Conservation (phyloP, 1,140 invertebrate species). For the Drosophila sp. region DNA sequence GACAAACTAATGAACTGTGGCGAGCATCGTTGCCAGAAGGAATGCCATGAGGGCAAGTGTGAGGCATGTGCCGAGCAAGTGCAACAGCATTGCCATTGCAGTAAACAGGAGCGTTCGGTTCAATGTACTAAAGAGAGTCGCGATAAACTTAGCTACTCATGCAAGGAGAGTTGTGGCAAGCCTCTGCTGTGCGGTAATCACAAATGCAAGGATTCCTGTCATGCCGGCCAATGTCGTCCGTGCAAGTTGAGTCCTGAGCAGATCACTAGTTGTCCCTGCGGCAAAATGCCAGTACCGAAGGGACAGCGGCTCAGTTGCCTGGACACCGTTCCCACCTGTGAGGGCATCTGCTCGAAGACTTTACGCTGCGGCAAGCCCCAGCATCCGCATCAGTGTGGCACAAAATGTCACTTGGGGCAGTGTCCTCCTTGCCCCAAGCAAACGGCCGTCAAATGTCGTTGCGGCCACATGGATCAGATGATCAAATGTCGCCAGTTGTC, state of each 20-base stretch:
- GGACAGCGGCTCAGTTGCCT: conserved; percentile 87
- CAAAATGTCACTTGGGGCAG: conserved; percentile 88
- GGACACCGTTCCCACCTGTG: conserved; percentile 94
- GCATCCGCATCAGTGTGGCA: conserved; percentile 88
- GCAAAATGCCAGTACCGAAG: conserved; percentile 85
- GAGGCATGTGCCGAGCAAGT: conserved; percentile 86
- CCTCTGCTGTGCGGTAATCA: conserved; percentile 90
- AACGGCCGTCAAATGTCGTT: conserved; percentile 93
- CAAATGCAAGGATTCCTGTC: conserved; percentile 89
- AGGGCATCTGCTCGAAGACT: conserved; percentile 90
- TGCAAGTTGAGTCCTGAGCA: conserved; percentile 87
- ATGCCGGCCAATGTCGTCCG: conserved; percentile 86
- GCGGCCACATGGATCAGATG: conserved; percentile 93
- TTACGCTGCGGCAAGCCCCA: conserved; percentile 91
- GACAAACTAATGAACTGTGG: conserved; percentile 89
- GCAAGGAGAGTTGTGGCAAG: conserved; percentile 88
- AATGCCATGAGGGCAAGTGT: conserved; percentile 92
- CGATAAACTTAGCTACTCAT: conserved; percentile 84
- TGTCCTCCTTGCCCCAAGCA: conserved; percentile 93
- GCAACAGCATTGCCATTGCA: conserved; percentile 84
- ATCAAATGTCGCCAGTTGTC: conserved; percentile 90
- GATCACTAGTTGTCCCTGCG: conserved; percentile 93
- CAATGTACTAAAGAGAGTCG: conserved; percentile 84
- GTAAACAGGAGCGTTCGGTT: conserved; percentile 83
- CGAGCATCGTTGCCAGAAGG: conserved; percentile 88